Evolutionary conservation across 2,888 invertebrate species (phyloP).

Genomic region (Agrotis exclamationis): DNA sequence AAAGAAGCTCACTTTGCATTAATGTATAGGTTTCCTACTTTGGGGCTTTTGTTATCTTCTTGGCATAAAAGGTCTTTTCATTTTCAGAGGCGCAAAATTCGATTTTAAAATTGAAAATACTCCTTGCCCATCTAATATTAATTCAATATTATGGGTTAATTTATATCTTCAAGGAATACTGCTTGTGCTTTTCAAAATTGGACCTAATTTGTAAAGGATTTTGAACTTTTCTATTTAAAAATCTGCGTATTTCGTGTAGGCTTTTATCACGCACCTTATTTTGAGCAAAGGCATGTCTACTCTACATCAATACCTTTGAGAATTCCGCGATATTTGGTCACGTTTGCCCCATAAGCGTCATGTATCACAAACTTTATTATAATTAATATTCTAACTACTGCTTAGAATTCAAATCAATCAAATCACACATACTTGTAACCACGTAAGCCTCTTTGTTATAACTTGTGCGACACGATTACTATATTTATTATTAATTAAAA

Average conservation of each 20-base stretch:
- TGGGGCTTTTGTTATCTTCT: too few species aligned
- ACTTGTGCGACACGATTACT: conserved; percentile 33
- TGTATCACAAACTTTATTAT: not conserved
- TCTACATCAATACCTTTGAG: not conserved
- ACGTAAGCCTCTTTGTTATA: conserved; percentile 53
- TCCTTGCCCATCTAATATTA: too few species aligned
- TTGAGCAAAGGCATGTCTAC: not conserved
- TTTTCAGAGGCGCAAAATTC: too few species aligned
- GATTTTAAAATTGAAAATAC: too few species aligned
- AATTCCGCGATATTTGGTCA: not conserved
- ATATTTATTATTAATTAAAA: conserved; percentile 48
- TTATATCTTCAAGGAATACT: too few species aligned
- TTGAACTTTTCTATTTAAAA: too few species aligned
- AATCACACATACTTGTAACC: conserved; percentile 36
- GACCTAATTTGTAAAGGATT: too few species aligned
- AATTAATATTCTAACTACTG: not conserved
- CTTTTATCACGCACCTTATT: not conserved
- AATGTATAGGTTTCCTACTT: too few species aligned
- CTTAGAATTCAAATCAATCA: conserved; percentile 33
- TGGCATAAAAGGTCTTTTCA: too few species aligned
- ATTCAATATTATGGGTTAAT: too few species aligned
- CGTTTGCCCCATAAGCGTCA: not conserved
- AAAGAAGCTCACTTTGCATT: not conserved
- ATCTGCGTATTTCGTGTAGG: too few species aligned
- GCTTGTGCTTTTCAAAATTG: too few species aligned